These are phyloP conservation scores for Dendrolimus houi DNA, from an alignment of 2,888 invertebrate species.

Conservation along the genomic window DNA sequence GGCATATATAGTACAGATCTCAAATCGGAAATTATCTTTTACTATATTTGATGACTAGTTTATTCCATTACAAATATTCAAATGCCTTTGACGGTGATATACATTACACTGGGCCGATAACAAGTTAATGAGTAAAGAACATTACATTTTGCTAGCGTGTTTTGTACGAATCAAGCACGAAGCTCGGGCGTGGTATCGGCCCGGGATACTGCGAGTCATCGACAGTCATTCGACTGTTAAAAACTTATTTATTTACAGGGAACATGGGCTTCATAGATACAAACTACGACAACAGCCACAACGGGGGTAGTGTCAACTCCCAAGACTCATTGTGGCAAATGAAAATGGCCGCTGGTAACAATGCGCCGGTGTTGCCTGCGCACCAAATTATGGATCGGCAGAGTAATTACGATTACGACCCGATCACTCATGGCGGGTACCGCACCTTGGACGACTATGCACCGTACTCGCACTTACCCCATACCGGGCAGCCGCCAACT, in stretches of 20 bases:
- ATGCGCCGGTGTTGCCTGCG: slow-evolving; percentile 74
- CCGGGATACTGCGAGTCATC: too few species aligned
- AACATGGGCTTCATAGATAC: slow-evolving; percentile 95
- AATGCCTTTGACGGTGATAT: too few species aligned
- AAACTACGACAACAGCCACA: slow-evolving; percentile 94
- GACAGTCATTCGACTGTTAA: too few species aligned
- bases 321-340: slow-evolving; percentile 96
- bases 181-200: too few species aligned
- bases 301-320: slow-evolving; percentile 96
- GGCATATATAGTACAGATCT: too few species aligned
- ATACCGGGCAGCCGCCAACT: slow-evolving; percentile 60
- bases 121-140: too few species aligned
- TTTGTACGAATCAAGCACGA: too few species aligned
- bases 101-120: too few species aligned
- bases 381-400: slow-evolving; percentile 79
- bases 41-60: too few species aligned
- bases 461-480: slow-evolving; percentile 86
- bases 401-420: slow-evolving; percentile 84
- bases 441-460: slow-evolving; percentile 90
- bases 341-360: slow-evolving; percentile 89
- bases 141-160: too few species aligned
- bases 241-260: slow-evolving; percentile 65
- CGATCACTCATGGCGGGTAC: slow-evolving; percentile 88
- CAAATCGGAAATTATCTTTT: too few species aligned
- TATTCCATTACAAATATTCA: too few species aligned